Evolutionary conservation across 2,888 invertebrate species (phyloP).

Genomic region (Noctua janthe): DNA sequence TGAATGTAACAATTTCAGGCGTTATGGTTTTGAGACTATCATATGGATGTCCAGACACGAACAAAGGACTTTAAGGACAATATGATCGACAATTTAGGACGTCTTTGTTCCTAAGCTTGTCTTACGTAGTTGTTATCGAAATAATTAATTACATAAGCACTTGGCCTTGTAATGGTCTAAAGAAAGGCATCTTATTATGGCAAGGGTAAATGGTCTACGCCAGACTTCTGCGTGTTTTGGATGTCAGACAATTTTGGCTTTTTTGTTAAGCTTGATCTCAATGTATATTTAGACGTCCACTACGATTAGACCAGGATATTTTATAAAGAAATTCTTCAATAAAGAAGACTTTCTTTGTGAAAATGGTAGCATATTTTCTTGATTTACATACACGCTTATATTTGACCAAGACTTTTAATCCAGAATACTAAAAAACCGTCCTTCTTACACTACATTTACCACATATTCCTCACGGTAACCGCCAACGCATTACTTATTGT

Average conservation of each 20-base stretch:
- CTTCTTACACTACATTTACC: conserved; percentile 22
- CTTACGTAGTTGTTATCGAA: not conserved
- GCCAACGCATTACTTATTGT: conserved; percentile 13
- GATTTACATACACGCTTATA: not conserved
- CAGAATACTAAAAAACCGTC: not conserved
- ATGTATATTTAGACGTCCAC: not conserved
- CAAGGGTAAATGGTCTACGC: not conserved
- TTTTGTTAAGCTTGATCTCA: not conserved
- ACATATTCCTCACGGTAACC: not conserved
- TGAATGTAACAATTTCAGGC: not conserved
- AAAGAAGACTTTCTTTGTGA: too few relatives aligned
- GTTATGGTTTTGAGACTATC: not conserved
- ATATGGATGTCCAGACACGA: not conserved
- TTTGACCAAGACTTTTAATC: not conserved
- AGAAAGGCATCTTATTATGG: not conserved
- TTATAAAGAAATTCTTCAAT: not conserved
- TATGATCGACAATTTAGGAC: not conserved
- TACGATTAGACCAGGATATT: not conserved
- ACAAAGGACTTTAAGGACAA: not conserved
- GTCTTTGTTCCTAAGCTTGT: not conserved
- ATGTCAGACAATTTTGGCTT: not conserved
- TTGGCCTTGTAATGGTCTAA: not conserved
- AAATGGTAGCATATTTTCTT: too few relatives aligned
- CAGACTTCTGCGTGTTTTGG: not conserved
- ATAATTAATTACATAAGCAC: not conserved